Evolutionary conservation across 2,113 vertebrate genomes (phyloP).

Genomic region (Pogonocichla stellata): DNA sequence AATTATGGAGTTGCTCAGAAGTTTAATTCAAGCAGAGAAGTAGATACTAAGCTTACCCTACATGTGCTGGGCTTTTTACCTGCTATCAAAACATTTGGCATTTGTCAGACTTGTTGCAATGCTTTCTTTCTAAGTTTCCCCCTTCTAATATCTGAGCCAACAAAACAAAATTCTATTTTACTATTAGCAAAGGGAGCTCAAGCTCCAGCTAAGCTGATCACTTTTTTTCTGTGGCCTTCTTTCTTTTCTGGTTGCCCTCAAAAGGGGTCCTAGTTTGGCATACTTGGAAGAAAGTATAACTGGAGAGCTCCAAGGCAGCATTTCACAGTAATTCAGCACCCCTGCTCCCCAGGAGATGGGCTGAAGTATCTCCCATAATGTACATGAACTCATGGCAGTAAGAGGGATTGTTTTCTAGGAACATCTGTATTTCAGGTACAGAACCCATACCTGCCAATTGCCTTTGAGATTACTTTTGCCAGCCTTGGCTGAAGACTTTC

Average conservation of each 20-base stretch:
- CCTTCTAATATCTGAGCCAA: background rate
- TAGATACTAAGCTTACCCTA: background rate
- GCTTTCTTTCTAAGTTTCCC: background rate
- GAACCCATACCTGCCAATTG: background rate
- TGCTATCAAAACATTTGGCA: background rate
- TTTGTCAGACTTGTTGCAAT: background rate
- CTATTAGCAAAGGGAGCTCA: background rate
- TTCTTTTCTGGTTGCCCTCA: background rate
- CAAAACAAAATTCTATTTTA: background rate
- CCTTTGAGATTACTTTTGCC: background rate
- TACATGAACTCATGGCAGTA: background rate
- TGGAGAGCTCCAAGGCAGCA: background rate
- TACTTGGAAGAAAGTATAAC: background rate
- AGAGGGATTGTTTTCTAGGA: background rate
- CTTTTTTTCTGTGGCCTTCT: background rate
- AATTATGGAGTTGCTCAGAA: background rate
- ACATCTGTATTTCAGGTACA: background rate
- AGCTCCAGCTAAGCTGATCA: background rate
- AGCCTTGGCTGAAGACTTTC: background rate
- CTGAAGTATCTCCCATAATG: background rate
- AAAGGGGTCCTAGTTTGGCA: background rate
- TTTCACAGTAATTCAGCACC: background rate
- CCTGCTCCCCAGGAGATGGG: background rate
- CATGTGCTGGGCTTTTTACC: background rate
- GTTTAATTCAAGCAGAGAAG: background rate